phyloP scores from a whole-genome alignment of 2,797 vertebrate genomes.

The Acipenser ruthenus region DNA sequence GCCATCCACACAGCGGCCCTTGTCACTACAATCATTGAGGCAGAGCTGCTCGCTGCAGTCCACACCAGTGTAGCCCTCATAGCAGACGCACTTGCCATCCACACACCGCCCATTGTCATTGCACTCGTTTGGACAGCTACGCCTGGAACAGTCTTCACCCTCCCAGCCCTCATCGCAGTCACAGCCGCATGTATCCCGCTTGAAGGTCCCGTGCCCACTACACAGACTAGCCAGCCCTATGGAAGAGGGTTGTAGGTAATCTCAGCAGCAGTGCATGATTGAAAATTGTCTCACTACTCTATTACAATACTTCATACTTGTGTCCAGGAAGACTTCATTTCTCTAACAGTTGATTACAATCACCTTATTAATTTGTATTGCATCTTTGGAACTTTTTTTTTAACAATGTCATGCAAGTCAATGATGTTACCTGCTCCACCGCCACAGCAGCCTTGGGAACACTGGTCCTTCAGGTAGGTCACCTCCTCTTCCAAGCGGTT shows the following conservation, averaged over 20 bases:
- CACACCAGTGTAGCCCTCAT: conserved; percentile 56
- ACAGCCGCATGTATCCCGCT: conserved; percentile 60
- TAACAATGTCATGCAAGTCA: too few relatives aligned
- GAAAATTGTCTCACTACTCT: too few relatives aligned
- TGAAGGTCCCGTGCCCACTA: conserved; percentile 63
- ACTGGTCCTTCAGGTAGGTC: conserved; percentile 65
- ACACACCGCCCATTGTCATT: conserved; percentile 66
- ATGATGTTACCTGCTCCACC: conserved; percentile 32
- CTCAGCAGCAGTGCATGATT: too few relatives aligned
- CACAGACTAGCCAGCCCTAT: conserved; percentile 60
- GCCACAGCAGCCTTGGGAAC: conserved; percentile 65
- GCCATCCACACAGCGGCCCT: conserved; percentile 67
- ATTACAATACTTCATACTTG: too few relatives aligned
- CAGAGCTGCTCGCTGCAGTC: conserved; percentile 67
- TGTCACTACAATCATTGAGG: conserved; percentile 67
- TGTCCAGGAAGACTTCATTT: too few relatives aligned
- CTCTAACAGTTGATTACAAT: too few relatives aligned
- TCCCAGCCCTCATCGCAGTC: conserved; percentile 73
- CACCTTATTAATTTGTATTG: too few relatives aligned
- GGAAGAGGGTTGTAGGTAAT: neutral
- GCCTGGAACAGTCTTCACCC: conserved; percentile 63
- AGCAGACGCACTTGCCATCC: conserved; percentile 65
- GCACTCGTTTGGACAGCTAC: conserved; percentile 70
- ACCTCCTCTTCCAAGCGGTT: conserved; percentile 79
- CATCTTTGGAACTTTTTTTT: too few relatives aligned